Base-by-base conservation (phyloP, 1,140 invertebrate genomes). In the Hyles euphorbiae region DNA sequence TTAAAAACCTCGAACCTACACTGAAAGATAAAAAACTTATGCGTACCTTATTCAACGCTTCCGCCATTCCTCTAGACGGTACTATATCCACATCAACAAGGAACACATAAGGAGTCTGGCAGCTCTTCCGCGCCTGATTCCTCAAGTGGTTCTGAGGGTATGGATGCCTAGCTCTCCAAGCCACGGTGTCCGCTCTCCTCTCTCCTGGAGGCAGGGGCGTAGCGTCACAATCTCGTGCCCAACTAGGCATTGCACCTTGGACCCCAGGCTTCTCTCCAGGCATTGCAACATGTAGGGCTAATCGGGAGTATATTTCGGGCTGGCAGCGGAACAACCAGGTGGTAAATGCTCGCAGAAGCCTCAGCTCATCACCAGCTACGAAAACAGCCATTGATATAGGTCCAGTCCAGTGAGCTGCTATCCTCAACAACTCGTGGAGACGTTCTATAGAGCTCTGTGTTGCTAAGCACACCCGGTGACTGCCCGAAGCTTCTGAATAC, bases 91-190 rank as follows among this genome's bases (percentile, higher is more conserved):
- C 92, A 78, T 97, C 96, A 0, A 95, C 95, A 3, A 96, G 81
- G 69, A 96, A 96, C 5, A 96, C 94, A 71, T 94, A 95, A 10
- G 92, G 90, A 2, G 92, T 93, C 67, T 95, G 94, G 59, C 95
- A 96, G 71, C 95, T 95, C 78, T 95, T 95, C 10, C 96, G 86
- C 0, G 96, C 96, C 9, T 97, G 78, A 82, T 97, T 97, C 11
- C 96, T 88, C 83, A 96, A 87, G 74, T 96, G 94, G 69, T 97
- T 97, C 78, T 97, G 96, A 0, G 96, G 96, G 78, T 97, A 97
- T 0, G 93, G 91, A 79, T 94, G 92, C 11, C 92, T 91, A 47
- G 91, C 88, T 22, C 94, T 89, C 95, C 95, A 96, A 56, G 90
- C 87, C 36, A 91, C 76, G 5, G 91, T 92, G 34, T 92, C 91